Base-by-base conservation (phyloP, 2,888 invertebrate genomes). In the Aplocera efformata region DNA sequence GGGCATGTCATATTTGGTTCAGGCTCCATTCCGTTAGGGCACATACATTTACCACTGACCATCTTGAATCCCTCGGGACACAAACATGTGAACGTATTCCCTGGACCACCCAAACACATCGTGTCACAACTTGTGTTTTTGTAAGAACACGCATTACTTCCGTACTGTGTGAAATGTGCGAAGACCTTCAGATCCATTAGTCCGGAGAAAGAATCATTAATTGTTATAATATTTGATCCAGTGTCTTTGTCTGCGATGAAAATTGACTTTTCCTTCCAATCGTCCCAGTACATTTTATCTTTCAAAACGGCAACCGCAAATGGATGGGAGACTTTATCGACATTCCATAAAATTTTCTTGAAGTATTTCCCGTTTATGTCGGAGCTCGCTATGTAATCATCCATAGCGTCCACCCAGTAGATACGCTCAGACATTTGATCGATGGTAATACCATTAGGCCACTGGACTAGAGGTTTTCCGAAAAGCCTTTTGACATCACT, bases 381-480 rank as follows among this genome's bases (percentile, higher is more conserved):
- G 0, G 93, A 90, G 22, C 94, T 94, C 0, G 93, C 94, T 33
- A 97, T 95, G 65, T 94, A 94, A 74, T 96, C 94, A 52, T 92
- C 90, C 63, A 91, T 90, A 0, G 96, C 96, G 64, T 97, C 96
- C 0, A 95, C 96, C 95, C 96, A 96, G 69, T 95, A 97, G 34
- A 97, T 92, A 31, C 93, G 88, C 59, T 95, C 94, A 0, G 93
- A 91, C 63, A 93, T 92, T 60, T 93, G 92, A 77, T 97, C 97
- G 13, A 97, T 91, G 0, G 96, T 93, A 38, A 96, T 93, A 8
- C 96, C 96, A 69, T 96, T 96, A 0, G 96, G 96, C 96, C 96
- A 96, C 53, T 92, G 91, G 0, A 97, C 94, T 29, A 88, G 84
- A 0, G 91, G 90, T 41, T 90, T 90, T 0, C 89, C 89, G 57